These are phyloP conservation scores for Limnephilus marmoratus DNA, from an alignment of 2,888 invertebrate species.

Conservation along the genomic window DNA sequence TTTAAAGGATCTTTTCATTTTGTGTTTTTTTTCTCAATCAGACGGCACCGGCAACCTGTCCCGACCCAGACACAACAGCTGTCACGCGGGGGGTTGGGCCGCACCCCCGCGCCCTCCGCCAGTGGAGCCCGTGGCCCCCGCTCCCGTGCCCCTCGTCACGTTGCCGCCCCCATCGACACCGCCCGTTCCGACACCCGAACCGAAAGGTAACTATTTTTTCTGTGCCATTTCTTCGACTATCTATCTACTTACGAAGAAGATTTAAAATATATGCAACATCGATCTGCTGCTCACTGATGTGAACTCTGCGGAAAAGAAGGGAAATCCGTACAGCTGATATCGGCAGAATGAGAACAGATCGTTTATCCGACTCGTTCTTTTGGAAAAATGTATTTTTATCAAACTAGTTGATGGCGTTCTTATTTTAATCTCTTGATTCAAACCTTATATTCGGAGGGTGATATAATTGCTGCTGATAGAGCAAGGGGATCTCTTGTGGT, in stretches of 20 bases:
- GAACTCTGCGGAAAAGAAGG: too few relatives aligned
- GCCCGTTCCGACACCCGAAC: conserved; percentile 72
- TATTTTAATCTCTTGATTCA: not conserved
- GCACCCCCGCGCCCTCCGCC: conserved; percentile 67
- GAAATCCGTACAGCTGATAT: not conserved
- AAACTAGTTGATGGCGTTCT: not conserved
- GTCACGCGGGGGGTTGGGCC: conserved; percentile 73
- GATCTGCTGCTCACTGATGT: not conserved
- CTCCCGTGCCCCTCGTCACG: conserved; percentile 63
- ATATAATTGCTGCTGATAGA: too few relatives aligned
- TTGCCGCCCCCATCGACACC: conserved; percentile 72
- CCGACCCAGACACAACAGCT: conserved; percentile 79
- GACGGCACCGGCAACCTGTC: conserved; percentile 77
- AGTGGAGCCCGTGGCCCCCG: conserved; percentile 70
- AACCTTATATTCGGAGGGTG: too few relatives aligned
- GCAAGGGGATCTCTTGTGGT: not conserved
- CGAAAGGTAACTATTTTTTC: conserved; percentile 72
- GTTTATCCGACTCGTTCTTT: not conserved
- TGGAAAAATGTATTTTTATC: not conserved
- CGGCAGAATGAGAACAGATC: not conserved
- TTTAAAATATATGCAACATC: not conserved
- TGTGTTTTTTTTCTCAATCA: conserved; percentile 63
- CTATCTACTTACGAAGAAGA: too few relatives aligned
- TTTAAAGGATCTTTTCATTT: not conserved
- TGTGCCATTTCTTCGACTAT: not conserved